phyloP scores from a whole-genome alignment of 2,797 vertebrate species.

The Gambusia yucatana region DNA sequence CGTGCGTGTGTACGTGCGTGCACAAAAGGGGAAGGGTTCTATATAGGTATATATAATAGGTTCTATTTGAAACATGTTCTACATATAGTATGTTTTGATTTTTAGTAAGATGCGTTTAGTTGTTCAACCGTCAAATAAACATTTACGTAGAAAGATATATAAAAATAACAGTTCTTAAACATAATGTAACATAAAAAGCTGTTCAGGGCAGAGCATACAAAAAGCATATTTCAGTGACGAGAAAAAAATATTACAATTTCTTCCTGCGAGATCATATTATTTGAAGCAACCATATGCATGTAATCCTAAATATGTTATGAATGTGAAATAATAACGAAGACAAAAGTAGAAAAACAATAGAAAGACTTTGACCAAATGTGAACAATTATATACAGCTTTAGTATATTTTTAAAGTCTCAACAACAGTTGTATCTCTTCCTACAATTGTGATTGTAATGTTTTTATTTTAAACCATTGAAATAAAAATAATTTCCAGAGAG shows the following conservation, averaged over 20 bases:
- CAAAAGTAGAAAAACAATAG: neutral
- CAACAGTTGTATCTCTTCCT: neutral
- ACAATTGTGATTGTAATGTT: neutral
- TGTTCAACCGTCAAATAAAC: neutral
- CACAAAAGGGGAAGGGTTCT: neutral
- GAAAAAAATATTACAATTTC: neutral
- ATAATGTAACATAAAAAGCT: neutral
- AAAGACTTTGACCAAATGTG: neutral
- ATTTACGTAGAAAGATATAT: neutral
- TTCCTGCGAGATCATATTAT: neutral
- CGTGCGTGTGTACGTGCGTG: conserved; percentile 29
- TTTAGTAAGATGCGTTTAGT: neutral
- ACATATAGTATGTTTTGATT: neutral
- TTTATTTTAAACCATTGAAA: neutral
- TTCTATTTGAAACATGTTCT: neutral
- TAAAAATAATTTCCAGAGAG: neutral
- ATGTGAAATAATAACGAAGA: neutral
- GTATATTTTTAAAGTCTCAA: neutral
- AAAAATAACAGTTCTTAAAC: neutral
- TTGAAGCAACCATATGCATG: neutral
- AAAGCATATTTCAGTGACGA: neutral
- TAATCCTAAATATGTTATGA: neutral
- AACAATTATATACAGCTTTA: neutral
- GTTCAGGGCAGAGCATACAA: neutral
- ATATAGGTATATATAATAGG: no score